Base-by-base conservation (phyloP, 2,113 vertebrate genomes). In the Channa argus region DNA sequence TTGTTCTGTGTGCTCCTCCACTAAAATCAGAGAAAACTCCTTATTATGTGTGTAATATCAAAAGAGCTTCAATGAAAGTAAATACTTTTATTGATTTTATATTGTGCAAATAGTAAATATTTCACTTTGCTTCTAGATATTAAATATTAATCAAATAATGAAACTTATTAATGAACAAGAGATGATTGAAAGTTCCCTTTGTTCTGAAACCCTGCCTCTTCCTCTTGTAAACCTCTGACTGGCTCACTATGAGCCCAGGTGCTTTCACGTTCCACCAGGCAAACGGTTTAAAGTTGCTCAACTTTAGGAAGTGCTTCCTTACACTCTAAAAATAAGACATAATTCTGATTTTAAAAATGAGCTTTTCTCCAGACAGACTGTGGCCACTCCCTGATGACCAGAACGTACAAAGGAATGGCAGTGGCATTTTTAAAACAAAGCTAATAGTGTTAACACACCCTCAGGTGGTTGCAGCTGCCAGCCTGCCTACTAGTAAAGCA, bases 381-480 rank as follows among this genome's bases (percentile, higher is more conserved):
- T 2, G 0, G 80, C 53, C 2, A 4, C 49, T 62, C 58, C 36
- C 58, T 47, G 24, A 64, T 66, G 43, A 13, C 45, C 66, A 51
- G 3, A 66, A 75, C 62, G 58, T 52, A 43, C n/a, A n/a, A n/a
- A n/a, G 39, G 6, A 74, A 70, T 61, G 24, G 53, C 52, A 15
- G 78, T 80, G 67, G 41, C 64, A 76, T 82, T 86, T 77, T 44
- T n/a, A 68, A 74, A 73, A 80, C 38, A 63, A 70, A 74, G 61
- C 49, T 56, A 13, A 46, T 62, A 1, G 45, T 81, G 83, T 70
- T 54, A 85, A 80, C 43, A 67, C 65, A 41, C 71, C 61, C 74
- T 75, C 24, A 55, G 80, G 80, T 69, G 61, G 72, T 66, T n/a
- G 34, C 85, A 76, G 86, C 84, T 85, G 70, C 70, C 61, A 52